Percentiles rank a stretch among this genome's conserved stretches.
Evolutionary conservation across 2,797 vertebrate species (phyloP).

Genomic region (Columba guinea): DNA sequence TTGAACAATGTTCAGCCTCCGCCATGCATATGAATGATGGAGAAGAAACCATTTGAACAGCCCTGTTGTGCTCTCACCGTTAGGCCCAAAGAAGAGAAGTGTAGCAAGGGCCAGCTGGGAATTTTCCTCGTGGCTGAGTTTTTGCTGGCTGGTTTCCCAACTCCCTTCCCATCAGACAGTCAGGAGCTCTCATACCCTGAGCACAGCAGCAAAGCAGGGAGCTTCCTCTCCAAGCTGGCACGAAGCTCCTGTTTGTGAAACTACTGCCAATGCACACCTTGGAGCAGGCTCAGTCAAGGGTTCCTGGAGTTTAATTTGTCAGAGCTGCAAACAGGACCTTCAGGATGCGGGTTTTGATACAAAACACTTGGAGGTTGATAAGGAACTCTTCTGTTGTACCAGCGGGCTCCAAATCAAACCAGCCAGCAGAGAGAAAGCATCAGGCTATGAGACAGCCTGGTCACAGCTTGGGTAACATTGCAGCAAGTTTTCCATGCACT

Average conservation of each 20-base stretch:
- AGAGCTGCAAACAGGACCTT: background rate
- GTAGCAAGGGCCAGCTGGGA: background rate
- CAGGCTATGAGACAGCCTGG: rapidly evolving
- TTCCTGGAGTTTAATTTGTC: background rate
- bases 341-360: background rate
- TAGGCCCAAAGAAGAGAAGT: background rate
- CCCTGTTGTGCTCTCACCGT: background rate
- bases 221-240: background rate
- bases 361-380: background rate
- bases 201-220: background rate
- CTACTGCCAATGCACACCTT: background rate
- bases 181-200: background rate
- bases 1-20: background rate
- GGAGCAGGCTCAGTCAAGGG: background rate
- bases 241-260: background rate
- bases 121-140: background rate
- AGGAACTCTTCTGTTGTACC: background rate
- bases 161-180: background rate
- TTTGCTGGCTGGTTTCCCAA: background rate
- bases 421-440: background rate
- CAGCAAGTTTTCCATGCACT: background rate
- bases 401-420: background rate
- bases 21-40: background rate
- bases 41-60: background rate
- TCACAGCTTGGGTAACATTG: background rate